Percentiles rank a stretch among this genome's conserved stretches.
Evolutionary conservation across 2,113 vertebrate species (phyloP).

Genomic region (Oreochromis aureus): DNA sequence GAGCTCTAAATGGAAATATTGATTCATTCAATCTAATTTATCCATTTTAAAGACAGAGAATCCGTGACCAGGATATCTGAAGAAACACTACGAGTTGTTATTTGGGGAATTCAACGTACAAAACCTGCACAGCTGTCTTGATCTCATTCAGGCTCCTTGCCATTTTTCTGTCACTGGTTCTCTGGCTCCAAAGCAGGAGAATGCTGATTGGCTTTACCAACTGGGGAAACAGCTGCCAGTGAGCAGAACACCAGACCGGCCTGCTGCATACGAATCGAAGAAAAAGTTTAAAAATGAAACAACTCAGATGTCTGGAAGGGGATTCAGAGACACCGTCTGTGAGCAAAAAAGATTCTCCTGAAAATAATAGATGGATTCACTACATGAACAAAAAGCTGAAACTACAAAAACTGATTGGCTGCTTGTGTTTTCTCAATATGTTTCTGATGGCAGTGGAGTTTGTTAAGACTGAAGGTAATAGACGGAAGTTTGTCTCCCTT

Average conservation of each 20-base stretch:
- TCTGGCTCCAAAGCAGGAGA: neutral
- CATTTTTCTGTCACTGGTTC: neutral
- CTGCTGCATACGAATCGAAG: neutral
- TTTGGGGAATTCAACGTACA: neutral
- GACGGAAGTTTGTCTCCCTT: neutral
- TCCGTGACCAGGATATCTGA: neutral
- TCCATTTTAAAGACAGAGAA: neutral
- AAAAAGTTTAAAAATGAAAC: neutral
- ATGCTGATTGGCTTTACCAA: neutral
- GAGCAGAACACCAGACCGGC: neutral
- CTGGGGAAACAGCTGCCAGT: neutral
- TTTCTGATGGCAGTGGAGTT: neutral
- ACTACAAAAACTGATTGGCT: neutral
- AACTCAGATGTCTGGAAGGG: neutral
- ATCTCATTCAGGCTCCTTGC: neutral
- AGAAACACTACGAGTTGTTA: neutral
- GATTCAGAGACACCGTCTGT: neutral
- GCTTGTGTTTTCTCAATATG: neutral
- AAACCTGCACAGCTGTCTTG: neutral
- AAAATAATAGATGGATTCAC: neutral
- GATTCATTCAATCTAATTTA: neutral
- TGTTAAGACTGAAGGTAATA: neutral
- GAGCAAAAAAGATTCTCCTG: neutral
- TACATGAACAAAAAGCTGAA: neutral
- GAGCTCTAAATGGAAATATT: neutral